phyloP scores from a whole-genome alignment of 2,113 vertebrate species.

The Protomyctophum bolini region DNA sequence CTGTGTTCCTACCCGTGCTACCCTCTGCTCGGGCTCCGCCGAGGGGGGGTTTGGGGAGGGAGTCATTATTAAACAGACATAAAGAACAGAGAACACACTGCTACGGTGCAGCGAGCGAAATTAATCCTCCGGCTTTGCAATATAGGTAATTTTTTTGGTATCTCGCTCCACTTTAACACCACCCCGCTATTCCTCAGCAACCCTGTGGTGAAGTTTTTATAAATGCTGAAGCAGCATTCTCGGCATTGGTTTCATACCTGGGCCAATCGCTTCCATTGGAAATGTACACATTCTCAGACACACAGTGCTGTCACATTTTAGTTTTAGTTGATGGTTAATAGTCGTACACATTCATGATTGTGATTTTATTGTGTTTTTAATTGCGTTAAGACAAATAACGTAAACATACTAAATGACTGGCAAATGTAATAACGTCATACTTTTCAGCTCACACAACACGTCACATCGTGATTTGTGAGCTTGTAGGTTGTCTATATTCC shows the following conservation, averaged over 20 bases:
- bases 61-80: conserved; percentile 32
- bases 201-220: conserved; percentile 24
- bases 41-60: conserved; percentile 5
- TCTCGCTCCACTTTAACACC: no score
- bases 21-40: conserved; percentile 39
- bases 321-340: no score
- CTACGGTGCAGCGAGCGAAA: conserved; percentile 22
- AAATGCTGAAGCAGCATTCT: conserved; percentile 23
- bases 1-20: conserved; percentile 36
- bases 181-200: background rate
- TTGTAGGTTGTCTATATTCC: no score
- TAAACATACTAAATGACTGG: no score
- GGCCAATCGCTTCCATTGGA: conserved; percentile 11
- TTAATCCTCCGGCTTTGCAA: conserved; percentile 15
- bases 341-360: no score
- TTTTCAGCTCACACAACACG: no score
- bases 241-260: background rate
- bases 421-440: no score
- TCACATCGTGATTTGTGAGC: no score
- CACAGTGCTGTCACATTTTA: no score
- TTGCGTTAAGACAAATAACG: no score
- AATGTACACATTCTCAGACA: no score
- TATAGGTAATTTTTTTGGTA: conserved; percentile 19
- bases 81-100: conserved; percentile 34
- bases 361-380: no score